Conservation (phyloP, 2,797 vertebrate genomes). For the Spinus pinus region DNA sequence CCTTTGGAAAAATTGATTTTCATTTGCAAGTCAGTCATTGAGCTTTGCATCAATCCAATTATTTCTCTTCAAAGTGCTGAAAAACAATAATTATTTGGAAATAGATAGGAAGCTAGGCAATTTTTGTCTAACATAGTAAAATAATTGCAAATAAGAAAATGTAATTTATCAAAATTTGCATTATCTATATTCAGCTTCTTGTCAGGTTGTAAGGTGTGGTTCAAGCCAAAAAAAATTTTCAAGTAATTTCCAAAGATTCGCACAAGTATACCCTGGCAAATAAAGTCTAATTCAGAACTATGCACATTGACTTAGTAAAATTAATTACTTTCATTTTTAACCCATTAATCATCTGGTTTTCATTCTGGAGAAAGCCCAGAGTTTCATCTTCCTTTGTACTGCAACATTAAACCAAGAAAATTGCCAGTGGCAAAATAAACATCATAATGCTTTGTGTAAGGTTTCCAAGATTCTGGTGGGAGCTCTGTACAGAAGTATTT, state of each 20-base stretch:
- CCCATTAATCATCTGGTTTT: slow-evolving; percentile 26
- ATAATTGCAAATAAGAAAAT: slow-evolving; percentile 4
- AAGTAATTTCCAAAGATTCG: background rate
- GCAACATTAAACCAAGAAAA: slow-evolving; percentile 42
- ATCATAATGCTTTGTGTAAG: background rate
- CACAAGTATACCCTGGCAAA: background rate
- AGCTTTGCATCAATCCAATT: slow-evolving; percentile 5
- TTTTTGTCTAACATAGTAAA: background rate
- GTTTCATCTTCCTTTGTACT: slow-evolving; percentile 12
- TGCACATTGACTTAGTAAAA: background rate
- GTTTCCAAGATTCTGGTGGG: slow-evolving; percentile 57
- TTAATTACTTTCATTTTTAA: slow-evolving; percentile 50
- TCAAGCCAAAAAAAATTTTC: background rate
- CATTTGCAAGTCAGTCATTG: background rate
- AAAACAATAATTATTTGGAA: slow-evolving; percentile 15
- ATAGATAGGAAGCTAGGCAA: background rate
- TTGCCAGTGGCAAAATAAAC: slow-evolving; percentile 48
- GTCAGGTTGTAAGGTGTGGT: background rate
- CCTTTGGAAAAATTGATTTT: background rate
- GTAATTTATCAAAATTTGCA: background rate
- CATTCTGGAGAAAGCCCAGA: slow-evolving; percentile 7
- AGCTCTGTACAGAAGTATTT: slow-evolving; percentile 52
- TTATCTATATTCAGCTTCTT: background rate
- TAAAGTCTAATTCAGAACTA: background rate
- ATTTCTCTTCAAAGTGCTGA: slow-evolving; percentile 1